Evolutionary conservation across 2,113 vertebrate species (phyloP), one percentile per base, ranked within the genome.

Genomic region (Genyomyrus donnyi): DNA sequence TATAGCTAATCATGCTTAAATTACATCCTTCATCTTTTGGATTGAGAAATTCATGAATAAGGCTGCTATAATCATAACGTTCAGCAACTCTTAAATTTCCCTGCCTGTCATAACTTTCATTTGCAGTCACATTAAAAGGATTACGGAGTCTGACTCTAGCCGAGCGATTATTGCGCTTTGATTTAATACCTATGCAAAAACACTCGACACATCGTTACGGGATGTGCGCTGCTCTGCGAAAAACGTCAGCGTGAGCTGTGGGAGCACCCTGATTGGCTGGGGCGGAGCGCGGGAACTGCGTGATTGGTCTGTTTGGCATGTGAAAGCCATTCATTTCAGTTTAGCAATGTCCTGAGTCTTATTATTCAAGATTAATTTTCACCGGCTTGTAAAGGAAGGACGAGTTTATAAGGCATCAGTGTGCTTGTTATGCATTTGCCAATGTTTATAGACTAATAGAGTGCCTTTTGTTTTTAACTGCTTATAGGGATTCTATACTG

Each of bases 81-180:
- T 88, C 85, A 88, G 74, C 85, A 80, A 27, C 45, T 88, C 70
- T 90, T 70, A 88, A 87, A 89, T 87, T 90, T n/a, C 21, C 46
- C 46, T 35, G 46, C 15, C 85, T 87, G 85, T 56, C 58, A 53
- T 9, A 85, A 89, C 80, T 85, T 58, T 62, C 49, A 84, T 85
- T 85, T 46, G 52, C 10, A 62, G 53, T 89, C 50, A 52, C 50
- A 58, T 19, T 56, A 45, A 89, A 84, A 89, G 50, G 77, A 84
- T 39, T 56, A 83, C 21, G 2, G 70, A 45, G 48, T 84, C 50
- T 45, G 49, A 19, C 19, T 35, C 24, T 17, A 52, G 39, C 35
- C 10, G 39, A n/a, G 24, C 56, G 7, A 49, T 58, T 58, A 27
- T 19, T 52, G 21, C 52, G n/a, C 27, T 56, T 84, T 84, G 77